Base-by-base conservation (phyloP, 2,113 vertebrate genomes). In the Ursus arctos region DNA sequence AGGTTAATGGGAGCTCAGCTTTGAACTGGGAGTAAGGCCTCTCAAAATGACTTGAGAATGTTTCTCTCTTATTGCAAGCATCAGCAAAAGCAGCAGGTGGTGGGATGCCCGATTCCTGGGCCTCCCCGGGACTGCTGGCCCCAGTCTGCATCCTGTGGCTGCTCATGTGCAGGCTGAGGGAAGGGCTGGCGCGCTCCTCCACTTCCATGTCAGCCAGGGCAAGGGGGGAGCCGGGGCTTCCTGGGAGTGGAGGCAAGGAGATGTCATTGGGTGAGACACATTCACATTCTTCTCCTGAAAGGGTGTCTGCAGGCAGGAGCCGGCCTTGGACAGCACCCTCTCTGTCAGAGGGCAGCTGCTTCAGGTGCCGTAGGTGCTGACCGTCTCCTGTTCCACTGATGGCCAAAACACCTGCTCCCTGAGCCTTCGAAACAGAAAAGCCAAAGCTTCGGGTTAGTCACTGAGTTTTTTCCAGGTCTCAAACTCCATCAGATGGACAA, bases 221-320 rank as follows among this genome's bases (percentile, higher is more conserved):
- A 24, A 99, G 97, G 86, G 98, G 98, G 93, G 99, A 99, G 97
- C 99, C 99, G 0, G 99, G 99, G 8, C 99, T 99, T 95, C 99
- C 99, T 3, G 99, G 99, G 98, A 99, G 99, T 0, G 99, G 99
- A 59, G 99, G 99, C 95, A 99, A 99, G 76, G 99, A 99, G 93
- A 99, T 99, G 98, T 99, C 99, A 40, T 99, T 99, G 36, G 99
- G 99, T 43, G 99, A 99, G 43, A 98, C 98, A 97, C 99, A 99
- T 82, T 99, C 99, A 15, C 99, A 99, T 98, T 99, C 99, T 55
- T 99, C 99, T 69, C 98, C 99, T 0, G 99, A 99, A 63, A 98
- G 96, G 43, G 95, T 96, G 81, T 99, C 99, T 94, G 99, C 99
- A 22, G 98, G 97, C 82, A 98, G 98, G 82, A 98, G 98, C 90